A percentile compares a stretch with the other conserved stretches of the same genome.
These are phyloP conservation scores for Lysiphlebus fabarum DNA, from an alignment of 1,140 invertebrate genomes.

Conservation along the genomic window DNA sequence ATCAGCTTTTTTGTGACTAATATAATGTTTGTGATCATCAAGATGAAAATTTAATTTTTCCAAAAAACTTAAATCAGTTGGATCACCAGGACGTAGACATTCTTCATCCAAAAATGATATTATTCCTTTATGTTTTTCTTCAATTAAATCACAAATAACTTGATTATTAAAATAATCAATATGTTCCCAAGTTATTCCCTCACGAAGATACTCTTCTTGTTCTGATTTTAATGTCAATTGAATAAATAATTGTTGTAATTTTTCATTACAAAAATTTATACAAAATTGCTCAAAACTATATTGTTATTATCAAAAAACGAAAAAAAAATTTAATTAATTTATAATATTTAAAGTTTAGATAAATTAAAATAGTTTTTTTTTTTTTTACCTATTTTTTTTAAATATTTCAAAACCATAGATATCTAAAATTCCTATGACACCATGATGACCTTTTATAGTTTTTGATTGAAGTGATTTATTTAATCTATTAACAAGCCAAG, in stretches of 20 bases:
- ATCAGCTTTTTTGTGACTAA: slow-evolving; percentile 76
- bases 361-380: no score
- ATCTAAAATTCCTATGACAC: slow-evolving; percentile 84
- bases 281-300: slow-evolving; percentile 90
- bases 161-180: slow-evolving; percentile 92
- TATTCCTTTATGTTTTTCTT: slow-evolving; percentile 85
- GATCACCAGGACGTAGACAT: slow-evolving; percentile 84
- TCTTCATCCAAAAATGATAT: slow-evolving; percentile 88
- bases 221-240: slow-evolving; percentile 86
- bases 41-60: slow-evolving; percentile 75
- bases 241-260: slow-evolving; percentile 91
- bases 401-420: slow-evolving; percentile 95
- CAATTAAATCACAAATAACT: slow-evolving; percentile 91
- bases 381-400: slow-evolving; percentile 81
- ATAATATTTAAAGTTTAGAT: no score
- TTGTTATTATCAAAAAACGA: no score
- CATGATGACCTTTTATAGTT: slow-evolving; percentile 52
- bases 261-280: slow-evolving; percentile 96
- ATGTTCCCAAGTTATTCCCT: slow-evolving; percentile 84
- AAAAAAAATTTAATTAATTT: no score
- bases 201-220: slow-evolving; percentile 85
- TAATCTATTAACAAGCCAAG: slow-evolving; percentile 79
- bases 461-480: slow-evolving; percentile 72
- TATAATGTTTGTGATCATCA: slow-evolving; percentile 75
- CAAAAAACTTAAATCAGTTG: slow-evolving; percentile 80